Base-by-base conservation (phyloP, 2,888 invertebrate species). In the Trypoxylon attenuatum region DNA sequence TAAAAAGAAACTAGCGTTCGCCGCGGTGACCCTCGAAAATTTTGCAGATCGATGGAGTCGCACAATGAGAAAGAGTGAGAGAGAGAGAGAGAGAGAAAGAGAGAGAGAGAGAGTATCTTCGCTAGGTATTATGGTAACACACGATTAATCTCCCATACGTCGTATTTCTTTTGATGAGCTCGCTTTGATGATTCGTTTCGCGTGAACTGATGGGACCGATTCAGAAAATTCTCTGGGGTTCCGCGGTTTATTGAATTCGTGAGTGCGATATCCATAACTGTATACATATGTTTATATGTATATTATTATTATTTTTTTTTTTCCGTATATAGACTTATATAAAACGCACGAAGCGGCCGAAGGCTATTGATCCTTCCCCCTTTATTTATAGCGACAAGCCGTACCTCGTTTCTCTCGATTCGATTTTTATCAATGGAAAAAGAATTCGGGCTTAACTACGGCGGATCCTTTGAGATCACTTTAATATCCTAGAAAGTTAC, bases 311-410 rank as follows among this genome's bases (percentile, higher is more conserved):
- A 33, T 10, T 33, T 33, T 4, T n/a, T n/a, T n/a, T 60, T 67
- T 70, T 67, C 52, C 50, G 56, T 73, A 69, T 73, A 74, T 73
- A 74, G 69, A 74, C 66, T 75, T 76, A 79, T 79, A 74, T 77
- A 77, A 74, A 78, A 76, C 72, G 77, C 77, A 76, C 67, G 67
- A 78, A 78, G 77, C 77, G 69, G 46, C 62, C 64, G 70, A 76
- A 76, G 77, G 70, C 70, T 76, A 71, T 60, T 50, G 45, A 57
- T 59, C 62, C 58, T 64, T 62, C 55, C 39, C 47, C 45, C 51
- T 53, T 69, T 62, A 63, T 65, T 67, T 69, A 65, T 72, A 73
- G 75, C 64, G 56, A 64, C 56, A 71, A 73, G 71, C 69, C 56
- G 56, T 63, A 39, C 57, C 56, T 50, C 43, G 41, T 58, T 52